phyloP scores from a whole-genome alignment of 35 echinoderm and acorn worm genomes.

The Apostichopus californicus region DNA sequence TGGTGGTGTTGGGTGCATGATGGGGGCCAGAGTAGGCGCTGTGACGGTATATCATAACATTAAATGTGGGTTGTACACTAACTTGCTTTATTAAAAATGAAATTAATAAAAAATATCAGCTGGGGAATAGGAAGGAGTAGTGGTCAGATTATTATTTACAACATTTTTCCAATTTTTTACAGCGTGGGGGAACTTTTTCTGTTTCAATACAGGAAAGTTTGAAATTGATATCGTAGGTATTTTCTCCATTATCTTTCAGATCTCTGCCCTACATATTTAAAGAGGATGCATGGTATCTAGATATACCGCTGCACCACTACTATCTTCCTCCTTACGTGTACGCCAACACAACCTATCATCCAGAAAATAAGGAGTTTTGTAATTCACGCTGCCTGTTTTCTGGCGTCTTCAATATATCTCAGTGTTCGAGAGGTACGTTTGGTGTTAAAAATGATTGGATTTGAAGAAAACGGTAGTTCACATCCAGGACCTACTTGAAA shows the following conservation, averaged over 20 bases:
- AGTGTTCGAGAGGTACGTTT: slow-evolving; percentile 33
- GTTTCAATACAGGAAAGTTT: neutral
- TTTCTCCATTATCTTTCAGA: slow-evolving; percentile 37
- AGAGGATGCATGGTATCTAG: slow-evolving; percentile 13
- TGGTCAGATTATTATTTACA: neutral
- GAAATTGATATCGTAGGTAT: no score
- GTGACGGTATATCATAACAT: no score
- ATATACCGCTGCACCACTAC: slow-evolving; percentile 37
- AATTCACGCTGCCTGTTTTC: slow-evolving; percentile 29
- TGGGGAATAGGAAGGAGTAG: no score
- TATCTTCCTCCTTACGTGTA: slow-evolving; percentile 23
- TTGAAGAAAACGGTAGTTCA: neutral
- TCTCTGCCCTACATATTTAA: slow-evolving; percentile 56
- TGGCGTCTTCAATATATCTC: slow-evolving; percentile 50
- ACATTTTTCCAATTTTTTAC: no score
- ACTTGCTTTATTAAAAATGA: no score
- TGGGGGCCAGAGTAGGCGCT: no score
- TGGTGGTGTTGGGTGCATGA: no score
- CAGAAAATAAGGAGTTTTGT: slow-evolving; percentile 57
- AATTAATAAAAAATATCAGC: no score
- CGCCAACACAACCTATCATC: slow-evolving; percentile 53
- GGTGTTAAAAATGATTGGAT: neutral
- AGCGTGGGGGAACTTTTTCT: no score
- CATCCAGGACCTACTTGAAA: no score
- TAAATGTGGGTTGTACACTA: no score